Base-by-base conservation (phyloP, 2,888 invertebrate species). In the Atrina japonica region DNA sequence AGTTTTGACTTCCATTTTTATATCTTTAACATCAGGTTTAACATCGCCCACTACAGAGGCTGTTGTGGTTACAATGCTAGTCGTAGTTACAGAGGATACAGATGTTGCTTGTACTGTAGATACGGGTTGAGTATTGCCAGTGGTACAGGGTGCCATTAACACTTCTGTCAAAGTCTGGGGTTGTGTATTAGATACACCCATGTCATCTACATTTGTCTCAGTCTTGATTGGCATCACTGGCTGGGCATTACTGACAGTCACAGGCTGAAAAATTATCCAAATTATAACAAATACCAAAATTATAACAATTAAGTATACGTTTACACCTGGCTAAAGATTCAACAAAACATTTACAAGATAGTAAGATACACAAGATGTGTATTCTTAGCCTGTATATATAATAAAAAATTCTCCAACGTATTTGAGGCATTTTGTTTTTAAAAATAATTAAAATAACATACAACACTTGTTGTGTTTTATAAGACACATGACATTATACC, bases 1-100 rank as follows among this genome's bases (percentile, higher is more conserved):
- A 21, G 77, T 72, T 58, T 81, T 82, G 27, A 84, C 70, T 60
- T 85, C 86, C 30, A 75, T 77, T 58, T 80, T 77, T 5, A 35
- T 35, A 27, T 73, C 76, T 52, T 80, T 77, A 45, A 78, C 65
- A 45, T 82, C 84, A 9, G 75, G 72, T 73, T 86, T 86, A 43
- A 83, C 75, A 45, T 83, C 83, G 9, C 75, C 78, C 7, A 83
- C 76, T 47, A 78, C 66, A 21, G 89, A 88, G 69, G 89, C 85
- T 82, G 78, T 69, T 53, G 81, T 76, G 53, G 76, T 78, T 53
- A 77, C 74, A 11, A 79, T 75, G 5, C 76, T 70, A 27, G 77
- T 72, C 23, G 80, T 64, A 45, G 79, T 67, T 40, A 76, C 69
- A 55, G 82, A 72, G 55, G 74, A 70, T 50, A 73, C 50, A 25